phyloP scores from a whole-genome alignment of 1,140 invertebrate genomes.

The Xylocopa sonorina region DNA sequence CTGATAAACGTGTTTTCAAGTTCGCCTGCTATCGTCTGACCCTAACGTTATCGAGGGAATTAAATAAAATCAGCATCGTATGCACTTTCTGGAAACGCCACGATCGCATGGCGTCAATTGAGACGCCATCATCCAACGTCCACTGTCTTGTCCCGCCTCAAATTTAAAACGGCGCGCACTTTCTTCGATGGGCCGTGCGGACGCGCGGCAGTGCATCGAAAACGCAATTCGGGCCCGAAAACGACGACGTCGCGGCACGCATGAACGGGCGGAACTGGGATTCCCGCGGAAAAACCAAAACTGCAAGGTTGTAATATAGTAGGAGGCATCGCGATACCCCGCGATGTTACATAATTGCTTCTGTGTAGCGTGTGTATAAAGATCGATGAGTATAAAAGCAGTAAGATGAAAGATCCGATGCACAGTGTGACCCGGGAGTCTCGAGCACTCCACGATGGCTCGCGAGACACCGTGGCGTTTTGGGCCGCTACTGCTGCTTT shows the following conservation, averaged over 20 bases:
- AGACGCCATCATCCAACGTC: no score
- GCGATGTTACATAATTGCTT: constrained; percentile 71
- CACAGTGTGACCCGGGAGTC: constrained; percentile 57
- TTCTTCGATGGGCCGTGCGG: no score
- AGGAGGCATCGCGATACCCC: constrained; percentile 60
- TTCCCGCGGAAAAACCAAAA: constrained; percentile 58
- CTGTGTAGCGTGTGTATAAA: constrained; percentile 68
- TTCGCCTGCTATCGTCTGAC: no score
- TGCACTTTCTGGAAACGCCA: no score
- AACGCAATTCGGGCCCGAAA: not conserved
- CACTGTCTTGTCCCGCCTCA: no score
- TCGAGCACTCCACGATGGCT: constrained; percentile 38
- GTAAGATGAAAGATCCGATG: constrained; percentile 68
- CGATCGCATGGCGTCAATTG: no score
- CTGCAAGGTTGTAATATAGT: not conserved
- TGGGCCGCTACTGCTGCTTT: constrained; percentile 56
- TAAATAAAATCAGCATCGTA: no score
- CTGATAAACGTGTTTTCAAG: no score
- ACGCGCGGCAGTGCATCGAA: no score
- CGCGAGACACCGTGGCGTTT: constrained; percentile 54
- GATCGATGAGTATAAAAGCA: constrained; percentile 77
- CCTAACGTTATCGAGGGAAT: no score
- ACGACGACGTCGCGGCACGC: not conserved
- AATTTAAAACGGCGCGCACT: no score
- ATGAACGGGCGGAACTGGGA: constrained; percentile 17